Percentiles rank a stretch among this genome's conserved stretches.
phyloP scores from a whole-genome alignment of 2,797 vertebrate genomes.

The Mormyrus proboscirostris region DNA sequence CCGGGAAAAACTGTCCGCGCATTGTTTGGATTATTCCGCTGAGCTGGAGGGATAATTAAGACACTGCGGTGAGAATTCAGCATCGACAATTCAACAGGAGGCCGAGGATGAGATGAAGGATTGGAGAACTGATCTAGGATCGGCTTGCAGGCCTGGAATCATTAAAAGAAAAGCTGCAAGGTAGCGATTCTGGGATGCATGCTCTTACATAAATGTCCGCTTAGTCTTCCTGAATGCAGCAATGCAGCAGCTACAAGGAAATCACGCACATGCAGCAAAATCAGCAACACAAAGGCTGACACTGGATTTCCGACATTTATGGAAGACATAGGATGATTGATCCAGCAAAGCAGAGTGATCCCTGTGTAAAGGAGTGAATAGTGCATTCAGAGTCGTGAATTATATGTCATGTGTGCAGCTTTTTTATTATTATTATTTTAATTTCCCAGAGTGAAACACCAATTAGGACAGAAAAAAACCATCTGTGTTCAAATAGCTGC shows the following conservation, averaged over 20 bases:
- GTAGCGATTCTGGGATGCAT: not conserved
- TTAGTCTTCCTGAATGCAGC: not conserved
- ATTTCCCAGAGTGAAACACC: not conserved
- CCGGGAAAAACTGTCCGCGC: conserved; percentile 36
- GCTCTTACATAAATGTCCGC: not conserved
- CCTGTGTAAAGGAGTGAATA: not conserved
- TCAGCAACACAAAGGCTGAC: not conserved
- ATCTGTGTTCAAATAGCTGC: not conserved
- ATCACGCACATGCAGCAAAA: not conserved
- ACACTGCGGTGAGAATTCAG: conserved; percentile 22
- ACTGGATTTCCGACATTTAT: not conserved
- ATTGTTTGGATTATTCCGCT: conserved; percentile 36
- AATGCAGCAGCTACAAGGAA: not conserved
- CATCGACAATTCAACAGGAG: conserved; percentile 12
- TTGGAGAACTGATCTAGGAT: not conserved
- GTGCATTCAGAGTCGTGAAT: not conserved
- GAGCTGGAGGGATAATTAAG: conserved; percentile 43
- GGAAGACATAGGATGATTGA: not conserved
- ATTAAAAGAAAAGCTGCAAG: not conserved
- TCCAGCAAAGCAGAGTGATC: not conserved
- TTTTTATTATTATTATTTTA: not conserved
- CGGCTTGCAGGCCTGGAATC: not conserved
- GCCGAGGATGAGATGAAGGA: not conserved
- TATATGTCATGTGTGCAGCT: not conserved
- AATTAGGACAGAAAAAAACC: not conserved